Conservation (phyloP, 2,888 invertebrate species). For the Terebella lapidaria region DNA sequence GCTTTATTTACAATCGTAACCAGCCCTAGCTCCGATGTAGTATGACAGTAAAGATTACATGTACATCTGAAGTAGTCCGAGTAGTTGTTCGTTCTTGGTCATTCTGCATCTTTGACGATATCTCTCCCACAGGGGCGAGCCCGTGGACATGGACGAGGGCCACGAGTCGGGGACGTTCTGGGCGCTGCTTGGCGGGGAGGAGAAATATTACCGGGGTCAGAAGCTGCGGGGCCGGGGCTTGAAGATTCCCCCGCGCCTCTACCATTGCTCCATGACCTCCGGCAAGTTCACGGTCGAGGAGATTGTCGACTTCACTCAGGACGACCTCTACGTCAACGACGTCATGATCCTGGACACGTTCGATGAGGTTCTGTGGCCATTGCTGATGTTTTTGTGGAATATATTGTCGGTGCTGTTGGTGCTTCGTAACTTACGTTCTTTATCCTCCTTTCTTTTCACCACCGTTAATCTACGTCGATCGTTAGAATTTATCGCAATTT, state of each 20-base stretch:
- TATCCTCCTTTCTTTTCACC: no score
- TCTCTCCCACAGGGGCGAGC: slow-evolving; percentile 28
- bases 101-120: no score
- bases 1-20: no score
- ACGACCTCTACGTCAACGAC: slow-evolving; percentile 69
- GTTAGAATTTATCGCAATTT: no score
- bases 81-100: no score
- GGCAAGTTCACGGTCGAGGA: slow-evolving; percentile 67
- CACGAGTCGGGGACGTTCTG: slow-evolving; percentile 77
- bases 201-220: slow-evolving; percentile 55
- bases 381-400: no score
- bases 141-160: slow-evolving; percentile 56
- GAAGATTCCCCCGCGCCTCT: slow-evolving; percentile 61
- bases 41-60: no score
- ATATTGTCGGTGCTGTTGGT: no score
- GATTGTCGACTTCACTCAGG: slow-evolving; percentile 76
- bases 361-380: slow-evolving; percentile 54
- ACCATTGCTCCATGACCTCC: slow-evolving; percentile 59
- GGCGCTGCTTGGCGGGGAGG: slow-evolving; percentile 69
- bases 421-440: no score
- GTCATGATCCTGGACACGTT: slow-evolving; percentile 78
- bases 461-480: no score
- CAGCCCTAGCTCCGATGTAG: no score
- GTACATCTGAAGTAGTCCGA: no score
- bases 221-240: slow-evolving; percentile 1